These are phyloP conservation scores for Drepanosiphum platanoidis DNA, from an alignment of 2,888 invertebrate genomes.

Conservation along the genomic window DNA sequence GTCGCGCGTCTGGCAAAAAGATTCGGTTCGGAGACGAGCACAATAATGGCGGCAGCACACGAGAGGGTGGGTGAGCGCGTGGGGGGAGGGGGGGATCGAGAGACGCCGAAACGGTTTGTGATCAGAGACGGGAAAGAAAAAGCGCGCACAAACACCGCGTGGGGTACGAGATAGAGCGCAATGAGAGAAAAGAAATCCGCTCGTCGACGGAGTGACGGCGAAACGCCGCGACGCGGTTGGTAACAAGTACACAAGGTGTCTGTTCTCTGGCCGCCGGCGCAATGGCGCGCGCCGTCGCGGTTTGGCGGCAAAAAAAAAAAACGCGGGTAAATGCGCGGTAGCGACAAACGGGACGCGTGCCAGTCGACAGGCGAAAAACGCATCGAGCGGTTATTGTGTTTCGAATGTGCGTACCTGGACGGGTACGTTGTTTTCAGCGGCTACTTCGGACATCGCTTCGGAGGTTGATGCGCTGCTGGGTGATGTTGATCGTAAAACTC, in stretches of 20 bases:
- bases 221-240: not conserved
- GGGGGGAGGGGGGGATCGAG: not conserved
- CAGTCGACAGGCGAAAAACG: not conserved
- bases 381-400: not conserved
- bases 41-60: not conserved
- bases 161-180: not conserved
- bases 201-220: not conserved
- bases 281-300: not conserved
- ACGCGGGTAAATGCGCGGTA: not conserved
- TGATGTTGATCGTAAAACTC: too few relatives aligned
- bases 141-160: not conserved
- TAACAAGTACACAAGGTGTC: not conserved
- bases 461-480: too few relatives aligned
- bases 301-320: constrained; percentile 53
- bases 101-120: not conserved
- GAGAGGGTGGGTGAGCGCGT: not conserved
- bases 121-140: not conserved
- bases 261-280: not conserved
- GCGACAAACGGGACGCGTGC: not conserved
- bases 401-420: constrained; percentile 20
- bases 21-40: not conserved
- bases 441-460: constrained; percentile 38
- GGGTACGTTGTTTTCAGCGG: constrained; percentile 38
- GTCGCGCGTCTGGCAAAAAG: not conserved
- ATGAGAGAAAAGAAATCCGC: not conserved